Conservation (phyloP, 2,888 invertebrate species). For the Melitaea athalia region DNA sequence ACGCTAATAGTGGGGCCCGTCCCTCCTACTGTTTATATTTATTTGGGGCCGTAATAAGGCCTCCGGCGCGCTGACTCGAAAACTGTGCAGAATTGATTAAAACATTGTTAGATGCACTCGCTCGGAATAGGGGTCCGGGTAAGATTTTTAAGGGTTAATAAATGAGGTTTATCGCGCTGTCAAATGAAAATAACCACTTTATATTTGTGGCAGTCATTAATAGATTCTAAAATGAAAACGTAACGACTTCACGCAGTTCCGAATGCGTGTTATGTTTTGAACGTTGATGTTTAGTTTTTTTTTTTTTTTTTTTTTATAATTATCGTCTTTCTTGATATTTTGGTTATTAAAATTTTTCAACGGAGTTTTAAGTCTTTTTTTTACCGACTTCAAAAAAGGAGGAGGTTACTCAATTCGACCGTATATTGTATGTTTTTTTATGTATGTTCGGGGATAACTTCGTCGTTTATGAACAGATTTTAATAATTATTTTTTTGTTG, state of each 20-base stretch:
- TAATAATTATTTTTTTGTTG: too few species aligned
- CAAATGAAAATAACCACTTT: constrained; percentile 52
- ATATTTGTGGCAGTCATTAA: constrained; percentile 42
- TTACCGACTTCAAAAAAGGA: too few species aligned
- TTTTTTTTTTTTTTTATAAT: neutral
- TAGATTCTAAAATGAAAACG: constrained; percentile 45
- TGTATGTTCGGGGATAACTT: too few species aligned
- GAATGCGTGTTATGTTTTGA: constrained; percentile 14
- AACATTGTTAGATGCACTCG: constrained; percentile 79
- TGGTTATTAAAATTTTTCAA: too few species aligned
- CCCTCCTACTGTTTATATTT: constrained; percentile 81
- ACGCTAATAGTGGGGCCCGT: constrained; percentile 78
- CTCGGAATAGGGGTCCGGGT: constrained; percentile 72
- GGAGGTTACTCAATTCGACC: too few species aligned
- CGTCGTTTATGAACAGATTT: too few species aligned
- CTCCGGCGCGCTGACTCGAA: constrained; percentile 80
- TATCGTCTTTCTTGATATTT: neutral
- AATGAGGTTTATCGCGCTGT: constrained; percentile 59
- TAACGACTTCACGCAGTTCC: constrained; percentile 37
- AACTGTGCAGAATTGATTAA: constrained; percentile 82
- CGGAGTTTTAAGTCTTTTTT: too few species aligned
- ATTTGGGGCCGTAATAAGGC: constrained; percentile 80
- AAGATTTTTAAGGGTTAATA: constrained; percentile 54
- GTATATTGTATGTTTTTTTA: too few species aligned
- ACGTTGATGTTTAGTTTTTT: neutral